These are phyloP conservation scores for Pseudonaja textilis DNA, from an alignment of 2,113 vertebrate genomes.

Conservation along the genomic window DNA sequence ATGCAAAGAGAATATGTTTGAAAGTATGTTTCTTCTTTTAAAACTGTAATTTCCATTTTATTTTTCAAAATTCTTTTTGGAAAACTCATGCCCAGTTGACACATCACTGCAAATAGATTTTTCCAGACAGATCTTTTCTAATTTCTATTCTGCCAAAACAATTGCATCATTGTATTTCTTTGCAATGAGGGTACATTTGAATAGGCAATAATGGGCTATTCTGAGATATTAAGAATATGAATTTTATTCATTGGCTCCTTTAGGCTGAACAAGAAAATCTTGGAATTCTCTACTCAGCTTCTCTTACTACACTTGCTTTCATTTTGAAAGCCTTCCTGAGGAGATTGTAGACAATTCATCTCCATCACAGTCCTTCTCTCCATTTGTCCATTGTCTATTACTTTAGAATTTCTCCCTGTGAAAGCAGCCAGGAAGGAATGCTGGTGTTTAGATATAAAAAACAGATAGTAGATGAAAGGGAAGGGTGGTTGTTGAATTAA, in stretches of 20 bases:
- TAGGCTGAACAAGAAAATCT: neutral
- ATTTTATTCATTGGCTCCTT: neutral
- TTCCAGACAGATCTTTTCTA: neutral
- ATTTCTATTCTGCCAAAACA: neutral
- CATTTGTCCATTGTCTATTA: neutral
- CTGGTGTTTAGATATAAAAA: neutral
- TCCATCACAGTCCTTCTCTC: neutral
- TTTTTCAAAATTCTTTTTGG: neutral
- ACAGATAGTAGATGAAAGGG: conserved; percentile 1
- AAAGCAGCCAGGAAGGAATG: neutral
- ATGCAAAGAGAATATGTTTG: neutral
- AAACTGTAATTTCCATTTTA: neutral
- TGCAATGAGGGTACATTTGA: neutral
- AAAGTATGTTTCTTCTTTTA: neutral
- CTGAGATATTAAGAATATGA: neutral
- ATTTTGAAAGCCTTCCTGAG: conserved; percentile 13
- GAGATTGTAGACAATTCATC: neutral
- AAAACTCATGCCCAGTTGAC: neutral
- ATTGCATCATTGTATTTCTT: neutral
- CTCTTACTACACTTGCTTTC: conserved; percentile 35
- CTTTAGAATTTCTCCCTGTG: neutral
- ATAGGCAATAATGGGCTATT: neutral
- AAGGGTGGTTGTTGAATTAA: conserved; percentile 30
- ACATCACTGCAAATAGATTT: neutral
- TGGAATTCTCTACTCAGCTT: conserved; percentile 1